phyloP scores from a whole-genome alignment of 2,888 invertebrate genomes.

The Drosophila acutilabella region DNA sequence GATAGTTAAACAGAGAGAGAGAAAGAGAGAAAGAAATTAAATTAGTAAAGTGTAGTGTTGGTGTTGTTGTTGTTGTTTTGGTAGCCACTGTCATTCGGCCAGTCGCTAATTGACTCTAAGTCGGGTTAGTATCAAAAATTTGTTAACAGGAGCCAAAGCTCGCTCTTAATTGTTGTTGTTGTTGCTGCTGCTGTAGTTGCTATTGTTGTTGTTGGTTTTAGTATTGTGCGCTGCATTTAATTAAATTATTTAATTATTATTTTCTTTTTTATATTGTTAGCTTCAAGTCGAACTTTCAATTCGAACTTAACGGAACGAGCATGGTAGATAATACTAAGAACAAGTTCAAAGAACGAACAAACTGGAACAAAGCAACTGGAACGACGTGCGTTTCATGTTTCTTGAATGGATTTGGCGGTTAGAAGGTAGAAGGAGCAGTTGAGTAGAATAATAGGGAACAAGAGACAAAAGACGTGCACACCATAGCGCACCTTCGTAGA shows the following conservation, averaged over 20 bases:
- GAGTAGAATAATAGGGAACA: conserved; percentile 7
- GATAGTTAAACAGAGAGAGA: background rate
- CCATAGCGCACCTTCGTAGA: conserved; percentile 77
- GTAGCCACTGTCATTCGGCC: conserved; percentile 41
- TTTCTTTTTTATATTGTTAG: conserved; percentile 41
- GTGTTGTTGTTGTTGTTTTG: conserved; percentile 31
- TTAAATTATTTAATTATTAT: conserved; percentile 12
- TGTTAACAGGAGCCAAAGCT: conserved; percentile 30
- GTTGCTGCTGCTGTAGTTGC: conserved; percentile 34
- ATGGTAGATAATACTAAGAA: conserved; percentile 18
- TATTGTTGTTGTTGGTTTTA: conserved; percentile 43
- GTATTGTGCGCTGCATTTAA: conserved; percentile 67
- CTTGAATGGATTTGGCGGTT: conserved; percentile 21
- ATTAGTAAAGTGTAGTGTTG: conserved; percentile 50
- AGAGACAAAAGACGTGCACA: conserved; percentile 60
- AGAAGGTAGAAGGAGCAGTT: conserved; percentile 26
- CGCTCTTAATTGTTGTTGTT: conserved; percentile 20
- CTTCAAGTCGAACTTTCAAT: conserved; percentile 60
- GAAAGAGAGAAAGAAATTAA: conserved; percentile 30
- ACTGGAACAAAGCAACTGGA: conserved; percentile 58
- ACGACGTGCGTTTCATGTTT: conserved; percentile 50
- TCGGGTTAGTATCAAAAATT: conserved; percentile 60
- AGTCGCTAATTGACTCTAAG: conserved; percentile 65
- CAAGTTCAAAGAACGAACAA: conserved; percentile 61
- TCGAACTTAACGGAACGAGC: conserved; percentile 60